Percentiles rank a stretch among this genome's conserved stretches.
Conservation (phyloP, 2,797 vertebrate species). For the Thunnus albacares region DNA sequence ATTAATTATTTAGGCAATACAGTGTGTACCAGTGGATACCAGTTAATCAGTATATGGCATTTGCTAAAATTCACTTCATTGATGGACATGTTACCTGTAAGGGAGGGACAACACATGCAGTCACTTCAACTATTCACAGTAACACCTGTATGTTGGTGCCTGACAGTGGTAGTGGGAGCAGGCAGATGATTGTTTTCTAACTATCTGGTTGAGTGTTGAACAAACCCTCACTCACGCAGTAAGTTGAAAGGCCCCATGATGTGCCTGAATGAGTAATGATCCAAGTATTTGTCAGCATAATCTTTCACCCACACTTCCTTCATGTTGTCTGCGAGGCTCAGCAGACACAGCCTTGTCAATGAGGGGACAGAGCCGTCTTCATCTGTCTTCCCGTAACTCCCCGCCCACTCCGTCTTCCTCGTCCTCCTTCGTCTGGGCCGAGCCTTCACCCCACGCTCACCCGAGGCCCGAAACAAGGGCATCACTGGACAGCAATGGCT, state of each 20-base stretch:
- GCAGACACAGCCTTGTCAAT: conserved; percentile 83
- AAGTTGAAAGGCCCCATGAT: conserved; percentile 90
- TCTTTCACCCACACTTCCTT: conserved; percentile 88
- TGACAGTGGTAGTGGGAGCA: neutral
- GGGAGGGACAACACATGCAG: neutral
- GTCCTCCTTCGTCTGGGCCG: conserved; percentile 2
- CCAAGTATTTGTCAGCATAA: conserved; percentile 88
- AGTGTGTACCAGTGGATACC: neutral
- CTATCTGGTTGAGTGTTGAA: neutral
- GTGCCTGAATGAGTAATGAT: conserved; percentile 88
- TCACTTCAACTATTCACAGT: neutral
- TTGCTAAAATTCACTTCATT: neutral
- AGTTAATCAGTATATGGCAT: too few relatives aligned
- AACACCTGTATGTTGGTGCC: too few relatives aligned
- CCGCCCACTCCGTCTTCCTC: conserved; percentile 7
- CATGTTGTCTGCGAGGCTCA: conserved; percentile 89
- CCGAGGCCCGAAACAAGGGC: conserved; percentile 75
- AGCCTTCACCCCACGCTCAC: conserved; percentile 11
- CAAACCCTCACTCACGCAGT: conserved; percentile 83
- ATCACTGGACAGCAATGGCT: conserved; percentile 49
- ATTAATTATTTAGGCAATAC: neutral
- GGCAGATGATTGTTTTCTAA: neutral
- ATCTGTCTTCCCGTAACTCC: conserved; percentile 19
- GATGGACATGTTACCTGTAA: neutral
- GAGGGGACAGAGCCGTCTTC: conserved; percentile 58